Evolutionary conservation across 2,797 vertebrate species (phyloP).

Genomic region (Lagodon rhomboides): DNA sequence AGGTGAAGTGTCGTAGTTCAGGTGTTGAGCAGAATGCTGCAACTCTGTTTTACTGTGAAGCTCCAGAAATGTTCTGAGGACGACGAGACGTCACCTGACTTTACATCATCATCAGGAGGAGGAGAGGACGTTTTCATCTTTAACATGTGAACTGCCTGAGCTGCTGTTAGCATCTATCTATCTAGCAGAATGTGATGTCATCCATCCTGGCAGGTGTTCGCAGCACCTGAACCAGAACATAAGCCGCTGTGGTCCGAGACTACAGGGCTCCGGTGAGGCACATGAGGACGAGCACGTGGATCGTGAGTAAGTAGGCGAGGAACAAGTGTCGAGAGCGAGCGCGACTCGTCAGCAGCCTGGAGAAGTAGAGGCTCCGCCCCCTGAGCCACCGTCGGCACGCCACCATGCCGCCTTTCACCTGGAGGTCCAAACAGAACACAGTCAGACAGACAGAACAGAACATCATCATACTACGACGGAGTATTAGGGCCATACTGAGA

Average conservation of each 20-base stretch:
- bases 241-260: not conserved
- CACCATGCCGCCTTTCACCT: slow-evolving; percentile 89
- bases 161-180: not conserved
- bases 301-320: slow-evolving; percentile 86
- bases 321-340: slow-evolving; percentile 91
- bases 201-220: too few species aligned
- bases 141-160: too few species aligned
- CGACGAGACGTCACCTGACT: too few species aligned
- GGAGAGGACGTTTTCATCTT: too few species aligned
- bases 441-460: not conserved
- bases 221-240: not conserved
- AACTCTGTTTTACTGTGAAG: too few species aligned
- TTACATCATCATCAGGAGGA: too few species aligned
- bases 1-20: too few species aligned
- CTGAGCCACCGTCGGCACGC: slow-evolving; percentile 88
- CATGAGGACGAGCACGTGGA: slow-evolving; percentile 89
- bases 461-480: not conserved
- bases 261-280: slow-evolving; percentile 90
- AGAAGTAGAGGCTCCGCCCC: slow-evolving; percentile 91
- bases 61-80: too few species aligned
- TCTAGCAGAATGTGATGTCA: not conserved
- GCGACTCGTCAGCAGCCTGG: slow-evolving; percentile 89
- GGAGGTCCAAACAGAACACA: not conserved
- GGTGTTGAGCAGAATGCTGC: too few species aligned
- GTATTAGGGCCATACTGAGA: too few species aligned